Conservation (phyloP, 2,888 invertebrate species). For the Zaprionus lineosus region DNA sequence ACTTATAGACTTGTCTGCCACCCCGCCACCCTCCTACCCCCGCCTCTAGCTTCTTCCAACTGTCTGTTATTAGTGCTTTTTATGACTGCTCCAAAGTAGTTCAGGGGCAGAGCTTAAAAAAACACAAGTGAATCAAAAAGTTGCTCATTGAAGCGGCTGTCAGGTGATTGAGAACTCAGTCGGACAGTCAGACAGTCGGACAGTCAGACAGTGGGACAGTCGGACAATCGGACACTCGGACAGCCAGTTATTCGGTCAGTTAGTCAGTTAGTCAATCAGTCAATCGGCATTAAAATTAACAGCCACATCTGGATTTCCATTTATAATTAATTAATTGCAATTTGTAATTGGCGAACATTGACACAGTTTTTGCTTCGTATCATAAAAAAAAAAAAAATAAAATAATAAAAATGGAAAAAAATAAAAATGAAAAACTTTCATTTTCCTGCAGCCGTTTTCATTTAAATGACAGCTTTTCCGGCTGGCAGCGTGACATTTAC, state of each 20-base stretch:
- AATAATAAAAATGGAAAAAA: not conserved
- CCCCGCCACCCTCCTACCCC: not conserved
- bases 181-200: not conserved
- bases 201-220: not conserved
- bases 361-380: conserved; percentile 54
- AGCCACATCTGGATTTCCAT: conserved; percentile 37
- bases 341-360: conserved; percentile 71
- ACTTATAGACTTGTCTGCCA: conserved; percentile 15
- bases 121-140: conserved; percentile 25
- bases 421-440: conserved; percentile 36
- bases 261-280: conserved; percentile 14
- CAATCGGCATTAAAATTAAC: conserved; percentile 18
- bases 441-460: conserved; percentile 42
- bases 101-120: conserved; percentile 34
- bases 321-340: conserved; percentile 74
- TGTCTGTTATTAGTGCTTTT: conserved; percentile 3
- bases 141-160: conserved; percentile 1
- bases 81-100: conserved; percentile 33
- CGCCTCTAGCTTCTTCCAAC: conserved; percentile 4
- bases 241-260: conserved; percentile 19
- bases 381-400: conserved; percentile 14
- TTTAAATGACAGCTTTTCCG: conserved; percentile 62
- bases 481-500: conserved; percentile 64
- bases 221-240: conserved; percentile 4
- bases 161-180: not conserved